phyloP scores from a whole-genome alignment of 2,888 invertebrate genomes.

The Camponotus fellah region DNA sequence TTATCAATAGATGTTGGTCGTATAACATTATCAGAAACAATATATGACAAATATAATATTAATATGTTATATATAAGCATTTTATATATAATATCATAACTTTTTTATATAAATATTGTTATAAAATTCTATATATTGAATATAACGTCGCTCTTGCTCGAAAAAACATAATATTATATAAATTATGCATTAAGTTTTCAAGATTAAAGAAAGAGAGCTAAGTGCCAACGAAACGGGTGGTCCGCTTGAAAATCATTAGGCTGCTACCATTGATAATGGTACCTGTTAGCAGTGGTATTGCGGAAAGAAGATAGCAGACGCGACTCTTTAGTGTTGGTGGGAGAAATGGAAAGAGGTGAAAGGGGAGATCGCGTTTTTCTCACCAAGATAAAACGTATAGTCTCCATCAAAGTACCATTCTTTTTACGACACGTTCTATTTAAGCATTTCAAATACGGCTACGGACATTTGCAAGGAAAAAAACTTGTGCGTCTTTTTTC shows the following conservation, averaged over 20 bases:
- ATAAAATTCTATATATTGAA: background rate
- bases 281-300: slow-evolving; percentile 72
- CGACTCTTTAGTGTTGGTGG: slow-evolving; percentile 74
- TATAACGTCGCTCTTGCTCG: background rate
- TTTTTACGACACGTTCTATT: slow-evolving; percentile 73
- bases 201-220: background rate
- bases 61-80: background rate
- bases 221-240: slow-evolving; percentile 62
- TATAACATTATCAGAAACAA: background rate
- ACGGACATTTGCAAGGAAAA: slow-evolving; percentile 63
- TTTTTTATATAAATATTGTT: background rate
- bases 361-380: slow-evolving; percentile 66
- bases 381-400: slow-evolving; percentile 78
- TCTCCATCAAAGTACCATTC: slow-evolving; percentile 77
- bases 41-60: background rate
- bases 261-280: slow-evolving; percentile 74
- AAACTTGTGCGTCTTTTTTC: slow-evolving; percentile 62
- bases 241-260: slow-evolving; percentile 81
- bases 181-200: background rate
- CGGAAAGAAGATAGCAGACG: slow-evolving; percentile 79
- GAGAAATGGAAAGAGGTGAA: slow-evolving; percentile 71
- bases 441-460: slow-evolving; percentile 70
- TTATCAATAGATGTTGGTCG: background rate
- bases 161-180: slow-evolving; percentile 39
- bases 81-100: background rate